These are phyloP conservation scores for Drosophila eugracilis DNA, from an alignment of 1,140 invertebrate genomes.

Conservation along the genomic window DNA sequence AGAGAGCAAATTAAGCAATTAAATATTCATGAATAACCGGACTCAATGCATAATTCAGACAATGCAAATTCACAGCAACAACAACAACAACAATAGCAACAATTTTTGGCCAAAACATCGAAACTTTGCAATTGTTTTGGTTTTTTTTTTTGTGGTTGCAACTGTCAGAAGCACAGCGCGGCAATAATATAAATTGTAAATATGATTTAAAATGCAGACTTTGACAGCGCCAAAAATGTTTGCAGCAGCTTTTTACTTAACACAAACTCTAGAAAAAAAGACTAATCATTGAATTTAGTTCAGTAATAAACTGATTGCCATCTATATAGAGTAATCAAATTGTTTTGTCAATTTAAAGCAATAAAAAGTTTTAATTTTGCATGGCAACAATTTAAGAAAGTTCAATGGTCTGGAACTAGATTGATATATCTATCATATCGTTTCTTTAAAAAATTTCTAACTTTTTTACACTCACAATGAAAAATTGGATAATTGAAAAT, in stretches of 20 bases:
- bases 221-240: conserved; percentile 1
- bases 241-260: neutral
- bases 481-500: too few species aligned
- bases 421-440: too few species aligned
- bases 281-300: neutral
- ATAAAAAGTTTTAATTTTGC: too few species aligned
- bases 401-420: too few species aligned
- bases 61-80: conserved; percentile 38
- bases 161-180: conserved; percentile 58
- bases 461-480: neutral
- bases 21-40: conserved; percentile 63
- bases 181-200: conserved; percentile 25
- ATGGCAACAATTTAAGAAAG: too few species aligned
- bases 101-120: conserved; percentile 11
- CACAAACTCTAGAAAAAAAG: neutral
- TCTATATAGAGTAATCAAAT: too few species aligned
- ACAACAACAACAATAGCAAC: too few species aligned
- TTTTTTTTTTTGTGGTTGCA: conserved; percentile 13
- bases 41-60: conserved; percentile 53
- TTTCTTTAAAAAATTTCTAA: neutral
- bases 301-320: too few species aligned
- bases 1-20: conserved; percentile 64
- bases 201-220: conserved; percentile 21
- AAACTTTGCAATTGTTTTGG: conserved; percentile 28
- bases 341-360: too few species aligned